phyloP scores from a whole-genome alignment of 2,113 vertebrate species.

The Pogonocichla stellata region DNA sequence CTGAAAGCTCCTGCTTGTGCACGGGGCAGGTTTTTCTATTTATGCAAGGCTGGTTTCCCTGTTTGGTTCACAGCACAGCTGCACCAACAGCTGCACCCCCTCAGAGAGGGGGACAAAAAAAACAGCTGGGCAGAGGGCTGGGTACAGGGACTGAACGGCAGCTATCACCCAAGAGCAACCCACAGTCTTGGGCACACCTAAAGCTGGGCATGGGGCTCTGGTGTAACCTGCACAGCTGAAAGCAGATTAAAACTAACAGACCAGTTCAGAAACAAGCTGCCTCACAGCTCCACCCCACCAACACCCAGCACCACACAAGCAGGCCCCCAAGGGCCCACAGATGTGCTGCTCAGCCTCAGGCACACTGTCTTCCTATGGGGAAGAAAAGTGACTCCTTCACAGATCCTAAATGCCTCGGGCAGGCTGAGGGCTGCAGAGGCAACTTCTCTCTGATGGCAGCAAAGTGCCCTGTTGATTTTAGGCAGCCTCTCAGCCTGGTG shows the following conservation, averaged over 20 bases:
- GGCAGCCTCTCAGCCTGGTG: rapidly evolving
- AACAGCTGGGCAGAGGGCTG: not conserved
- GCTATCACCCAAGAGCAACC: not conserved
- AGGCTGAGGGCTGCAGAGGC: not conserved
- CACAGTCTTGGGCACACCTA: not conserved
- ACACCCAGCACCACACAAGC: not conserved
- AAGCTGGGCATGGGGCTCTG: not conserved
- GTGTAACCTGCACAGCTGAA: too few species aligned
- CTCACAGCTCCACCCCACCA: not conserved
- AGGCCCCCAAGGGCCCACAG: not conserved
- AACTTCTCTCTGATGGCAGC: not conserved
- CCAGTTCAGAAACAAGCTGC: not conserved
- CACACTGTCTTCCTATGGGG: not conserved
- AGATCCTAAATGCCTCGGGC: not conserved
- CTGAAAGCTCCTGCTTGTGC: not conserved
- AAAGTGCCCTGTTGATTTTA: not conserved
- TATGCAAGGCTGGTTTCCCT: not conserved
- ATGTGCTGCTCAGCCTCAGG: not conserved
- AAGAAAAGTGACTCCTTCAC: not conserved
- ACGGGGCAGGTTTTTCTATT: not conserved
- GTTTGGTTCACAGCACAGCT: conserved; percentile 16
- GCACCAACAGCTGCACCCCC: not conserved
- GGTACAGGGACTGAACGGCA: not conserved
- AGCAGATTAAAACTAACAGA: not conserved
- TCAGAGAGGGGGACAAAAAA: not conserved